These are phyloP conservation scores for Thunnus maccoyii DNA, from an alignment of 2,113 vertebrate genomes.

Conservation along the genomic window DNA sequence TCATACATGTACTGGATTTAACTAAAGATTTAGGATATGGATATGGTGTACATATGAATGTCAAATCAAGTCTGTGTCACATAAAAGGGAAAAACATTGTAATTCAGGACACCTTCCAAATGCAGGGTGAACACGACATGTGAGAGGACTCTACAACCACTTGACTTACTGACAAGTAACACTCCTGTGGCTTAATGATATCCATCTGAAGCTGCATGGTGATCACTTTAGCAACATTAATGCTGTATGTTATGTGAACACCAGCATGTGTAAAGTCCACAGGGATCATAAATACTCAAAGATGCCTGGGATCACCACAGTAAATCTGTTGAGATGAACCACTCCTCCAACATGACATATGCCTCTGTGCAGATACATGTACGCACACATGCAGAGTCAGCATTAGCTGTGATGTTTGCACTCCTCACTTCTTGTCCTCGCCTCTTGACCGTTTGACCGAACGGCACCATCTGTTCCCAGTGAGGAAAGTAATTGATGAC, in stretches of 20 bases:
- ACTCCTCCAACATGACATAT: slow-evolving; percentile 5
- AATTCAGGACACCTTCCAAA: background rate
- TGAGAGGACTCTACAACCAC: background rate
- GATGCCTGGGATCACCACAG: slow-evolving; percentile 5
- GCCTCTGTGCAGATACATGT: background rate
- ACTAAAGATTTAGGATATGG: background rate
- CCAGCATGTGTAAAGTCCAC: background rate
- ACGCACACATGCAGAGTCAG: slow-evolving; percentile 1
- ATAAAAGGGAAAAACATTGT: background rate
- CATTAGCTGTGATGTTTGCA: slow-evolving; percentile 6
- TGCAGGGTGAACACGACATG: slow-evolving; percentile 18
- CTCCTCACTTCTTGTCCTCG: background rate
- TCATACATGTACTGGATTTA: slow-evolving; percentile 11
- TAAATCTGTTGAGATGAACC: slow-evolving; percentile 12
- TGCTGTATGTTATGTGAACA: background rate
- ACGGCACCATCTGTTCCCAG: slow-evolving; percentile 35
- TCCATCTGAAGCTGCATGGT: slow-evolving; percentile 3
- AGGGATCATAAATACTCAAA: slow-evolving; percentile 23
- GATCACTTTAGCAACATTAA: slow-evolving; percentile 1
- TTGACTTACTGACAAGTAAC: slow-evolving; percentile 4
- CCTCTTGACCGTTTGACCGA: background rate
- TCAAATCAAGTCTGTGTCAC: slow-evolving; percentile 28
- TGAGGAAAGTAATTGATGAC: slow-evolving; percentile 30
- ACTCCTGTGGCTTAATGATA: slow-evolving; percentile 14
- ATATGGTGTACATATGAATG: background rate